Conservation (phyloP, 1,140 invertebrate species). For the Tetragonula clypearis region DNA sequence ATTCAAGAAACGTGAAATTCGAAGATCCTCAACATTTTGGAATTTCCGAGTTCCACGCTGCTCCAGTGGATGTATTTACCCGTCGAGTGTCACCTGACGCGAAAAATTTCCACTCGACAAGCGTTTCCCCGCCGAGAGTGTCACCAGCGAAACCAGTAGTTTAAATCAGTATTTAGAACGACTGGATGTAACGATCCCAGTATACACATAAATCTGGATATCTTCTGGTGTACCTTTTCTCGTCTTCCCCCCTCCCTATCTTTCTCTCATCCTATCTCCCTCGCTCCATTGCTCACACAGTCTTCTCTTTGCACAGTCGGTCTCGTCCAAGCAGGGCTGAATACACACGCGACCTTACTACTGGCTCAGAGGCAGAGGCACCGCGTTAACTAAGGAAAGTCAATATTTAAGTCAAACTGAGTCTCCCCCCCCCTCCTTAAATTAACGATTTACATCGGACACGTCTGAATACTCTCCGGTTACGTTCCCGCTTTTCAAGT, state of each 20-base stretch:
- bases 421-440: slow-evolving; percentile 56
- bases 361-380: slow-evolving; percentile 29
- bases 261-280: neutral
- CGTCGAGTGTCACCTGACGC: too few species aligned
- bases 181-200: neutral
- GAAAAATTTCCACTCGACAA: neutral
- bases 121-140: neutral
- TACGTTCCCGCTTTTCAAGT: slow-evolving; percentile 45
- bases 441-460: slow-evolving; percentile 65
- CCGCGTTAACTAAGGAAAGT: slow-evolving; percentile 61
- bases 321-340: slow-evolving; percentile 53
- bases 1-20: too few species aligned
- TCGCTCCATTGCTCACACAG: slow-evolving; percentile 1
- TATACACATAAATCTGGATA: neutral
- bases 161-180: neutral
- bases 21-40: too few species aligned
- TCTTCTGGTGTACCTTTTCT: neutral
- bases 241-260: neutral
- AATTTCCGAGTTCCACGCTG: too few species aligned
- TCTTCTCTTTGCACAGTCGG: slow-evolving; percentile 44
- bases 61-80: too few species aligned
- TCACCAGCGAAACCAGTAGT: neutral
- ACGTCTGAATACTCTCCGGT: slow-evolving; percentile 55
- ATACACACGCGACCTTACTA: slow-evolving; percentile 59
- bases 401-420: slow-evolving; percentile 66